Evolutionary conservation across 2,888 invertebrate species (phyloP).

Genomic region (Villa cingulata): DNA sequence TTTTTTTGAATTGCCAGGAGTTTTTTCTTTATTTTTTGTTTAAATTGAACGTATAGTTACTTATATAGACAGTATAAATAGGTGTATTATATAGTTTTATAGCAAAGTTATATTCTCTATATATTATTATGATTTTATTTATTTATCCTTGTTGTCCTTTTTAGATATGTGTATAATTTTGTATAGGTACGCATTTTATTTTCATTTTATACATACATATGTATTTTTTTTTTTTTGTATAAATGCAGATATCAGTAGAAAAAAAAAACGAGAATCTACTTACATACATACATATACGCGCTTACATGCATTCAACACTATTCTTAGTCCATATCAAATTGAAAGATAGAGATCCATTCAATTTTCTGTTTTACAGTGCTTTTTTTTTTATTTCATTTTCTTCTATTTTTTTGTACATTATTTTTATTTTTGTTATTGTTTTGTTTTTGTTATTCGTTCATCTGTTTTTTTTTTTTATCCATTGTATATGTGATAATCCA

Average conservation of each 20-base stretch:
- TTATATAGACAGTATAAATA: too few relatives aligned
- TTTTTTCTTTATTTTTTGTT: neutral
- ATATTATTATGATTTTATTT: too few relatives aligned
- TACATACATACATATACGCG: too few relatives aligned
- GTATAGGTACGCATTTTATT: too few relatives aligned
- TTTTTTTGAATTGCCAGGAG: too few relatives aligned
- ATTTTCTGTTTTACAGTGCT: slow-evolving; percentile 1
- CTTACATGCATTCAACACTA: slow-evolving; percentile 1
- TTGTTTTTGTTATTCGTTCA: slow-evolving; percentile 3
- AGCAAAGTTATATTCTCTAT: too few relatives aligned
- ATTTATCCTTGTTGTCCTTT: neutral
- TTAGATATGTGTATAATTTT: neutral
- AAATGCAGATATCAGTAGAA: neutral
- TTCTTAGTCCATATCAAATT: neutral
- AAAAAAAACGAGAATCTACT: too few relatives aligned
- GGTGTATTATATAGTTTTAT: too few relatives aligned
- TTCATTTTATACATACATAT: too few relatives aligned
- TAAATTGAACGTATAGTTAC: too few relatives aligned
- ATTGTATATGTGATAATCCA: slow-evolving; percentile 13
- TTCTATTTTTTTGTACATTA: neutral
- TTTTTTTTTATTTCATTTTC: neutral
- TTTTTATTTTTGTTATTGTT: neutral
- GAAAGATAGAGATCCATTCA: slow-evolving; percentile 6
- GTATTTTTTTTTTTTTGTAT: too few relatives aligned
- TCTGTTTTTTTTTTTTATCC: slow-evolving; percentile 4